Conservation (phyloP, 2,113 vertebrate species). For the Hyperoodon ampullatus region DNA sequence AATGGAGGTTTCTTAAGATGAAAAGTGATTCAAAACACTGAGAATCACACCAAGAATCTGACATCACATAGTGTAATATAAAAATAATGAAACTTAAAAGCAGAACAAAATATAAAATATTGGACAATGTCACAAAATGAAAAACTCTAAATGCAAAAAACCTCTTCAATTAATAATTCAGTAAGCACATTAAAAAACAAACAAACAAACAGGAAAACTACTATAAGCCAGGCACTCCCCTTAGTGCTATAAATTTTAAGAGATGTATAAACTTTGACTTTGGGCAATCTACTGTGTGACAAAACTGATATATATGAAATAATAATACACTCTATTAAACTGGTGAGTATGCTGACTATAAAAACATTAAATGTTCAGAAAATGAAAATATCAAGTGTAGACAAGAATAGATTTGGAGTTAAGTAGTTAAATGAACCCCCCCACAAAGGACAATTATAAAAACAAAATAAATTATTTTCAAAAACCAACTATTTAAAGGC, state of each 20-base stretch:
- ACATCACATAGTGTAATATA: background rate
- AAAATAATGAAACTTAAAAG: constrained; percentile 1
- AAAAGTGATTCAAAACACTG: background rate
- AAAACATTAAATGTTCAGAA: background rate
- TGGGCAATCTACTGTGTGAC: background rate
- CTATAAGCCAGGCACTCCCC: background rate
- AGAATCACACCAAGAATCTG: background rate
- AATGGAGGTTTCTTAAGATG: background rate
- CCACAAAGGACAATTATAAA: background rate
- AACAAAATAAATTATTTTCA: background rate
- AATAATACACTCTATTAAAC: background rate
- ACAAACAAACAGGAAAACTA: background rate
- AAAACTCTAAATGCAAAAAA: background rate
- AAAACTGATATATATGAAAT: background rate
- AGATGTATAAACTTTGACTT: background rate
- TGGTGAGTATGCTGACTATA: background rate
- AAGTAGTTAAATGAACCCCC: background rate
- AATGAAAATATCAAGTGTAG: background rate
- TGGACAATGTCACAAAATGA: background rate
- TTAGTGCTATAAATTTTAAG: background rate
- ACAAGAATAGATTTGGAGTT: background rate
- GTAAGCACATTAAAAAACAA: background rate
- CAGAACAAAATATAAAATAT: background rate
- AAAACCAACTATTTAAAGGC: background rate
- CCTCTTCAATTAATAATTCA: background rate